A percentile compares a stretch with the other conserved stretches of the same genome.
Conservation (phyloP, 2,888 invertebrate species). For the Orthosia incerta region DNA sequence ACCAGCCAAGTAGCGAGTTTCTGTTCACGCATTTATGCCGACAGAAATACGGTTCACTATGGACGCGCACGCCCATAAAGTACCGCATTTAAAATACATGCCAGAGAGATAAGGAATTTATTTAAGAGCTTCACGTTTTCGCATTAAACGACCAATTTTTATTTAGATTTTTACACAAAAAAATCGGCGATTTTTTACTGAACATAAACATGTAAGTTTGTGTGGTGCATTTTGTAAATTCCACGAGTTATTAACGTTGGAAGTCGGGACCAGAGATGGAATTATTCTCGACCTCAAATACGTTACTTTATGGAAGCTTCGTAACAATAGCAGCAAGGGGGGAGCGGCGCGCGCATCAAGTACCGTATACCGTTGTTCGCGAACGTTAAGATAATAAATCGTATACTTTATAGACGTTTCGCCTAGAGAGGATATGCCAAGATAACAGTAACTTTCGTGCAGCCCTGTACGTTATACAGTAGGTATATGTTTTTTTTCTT, state of each 20-base stretch:
- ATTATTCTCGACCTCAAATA: conserved; percentile 81
- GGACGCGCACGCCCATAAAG: conserved; percentile 87
- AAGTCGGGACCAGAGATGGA: conserved; percentile 87
- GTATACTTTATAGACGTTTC: conserved; percentile 87
- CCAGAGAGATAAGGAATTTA: conserved; percentile 91
- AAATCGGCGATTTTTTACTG: conserved; percentile 83
- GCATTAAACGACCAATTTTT: conserved; percentile 37
- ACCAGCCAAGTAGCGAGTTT: conserved; percentile 86
- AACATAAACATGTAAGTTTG: conserved; percentile 70
- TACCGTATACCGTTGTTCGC: conserved; percentile 81
- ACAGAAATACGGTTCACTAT: conserved; percentile 83
- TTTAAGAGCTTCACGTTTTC: conserved; percentile 74
- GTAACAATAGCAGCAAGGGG: conserved; percentile 91
- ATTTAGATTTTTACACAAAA: conserved; percentile 74
- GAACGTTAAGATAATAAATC: conserved; percentile 84
- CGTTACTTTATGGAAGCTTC: conserved; percentile 86
- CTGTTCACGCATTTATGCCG: conserved; percentile 69
- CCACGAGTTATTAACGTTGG: conserved; percentile 73
- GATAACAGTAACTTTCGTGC: conserved; percentile 92
- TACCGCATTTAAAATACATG: conserved; percentile 88
- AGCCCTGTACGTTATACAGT: conserved; percentile 84
- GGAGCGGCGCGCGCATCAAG: conserved; percentile 88
- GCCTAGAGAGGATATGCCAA: conserved; percentile 92
- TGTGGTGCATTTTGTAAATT: conserved; percentile 14
- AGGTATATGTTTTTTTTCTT: conserved; percentile 83